Percentiles rank a stretch among this genome's conserved stretches.
Evolutionary conservation across 2,888 invertebrate genomes (phyloP).

Genomic region (Nasonovia ribisnigri): DNA sequence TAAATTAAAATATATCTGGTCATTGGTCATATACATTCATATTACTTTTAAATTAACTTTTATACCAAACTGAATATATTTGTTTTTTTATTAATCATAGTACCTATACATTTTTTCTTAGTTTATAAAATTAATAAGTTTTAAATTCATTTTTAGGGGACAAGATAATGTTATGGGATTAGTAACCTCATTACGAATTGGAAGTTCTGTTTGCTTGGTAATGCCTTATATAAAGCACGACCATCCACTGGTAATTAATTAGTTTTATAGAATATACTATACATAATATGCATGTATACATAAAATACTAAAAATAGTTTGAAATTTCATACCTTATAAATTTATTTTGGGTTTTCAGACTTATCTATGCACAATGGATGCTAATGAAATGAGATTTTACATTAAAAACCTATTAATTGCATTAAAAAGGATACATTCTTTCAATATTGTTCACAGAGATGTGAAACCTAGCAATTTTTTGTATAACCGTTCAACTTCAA

Average conservation of each 20-base stretch:
- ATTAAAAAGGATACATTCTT: conserved; percentile 83
- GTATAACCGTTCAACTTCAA: conserved; percentile 79
- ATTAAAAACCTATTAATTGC: conserved; percentile 86
- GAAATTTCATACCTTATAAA: neutral
- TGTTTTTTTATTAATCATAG: neutral
- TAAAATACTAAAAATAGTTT: neutral
- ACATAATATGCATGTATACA: neutral
- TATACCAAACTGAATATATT: neutral
- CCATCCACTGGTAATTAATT: conserved; percentile 77
- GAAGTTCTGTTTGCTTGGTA: conserved; percentile 86
- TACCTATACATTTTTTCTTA: neutral
- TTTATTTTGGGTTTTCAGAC: conserved; percentile 74
- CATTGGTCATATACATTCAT: neutral
- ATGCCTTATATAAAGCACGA: conserved; percentile 91
- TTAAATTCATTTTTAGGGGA: conserved; percentile 75
- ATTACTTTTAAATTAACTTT: neutral
- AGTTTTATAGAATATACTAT: neutral
- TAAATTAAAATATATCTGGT: neutral
- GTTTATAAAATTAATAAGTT: neutral
- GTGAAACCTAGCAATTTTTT: conserved; percentile 93
- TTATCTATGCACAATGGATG: conserved; percentile 80
- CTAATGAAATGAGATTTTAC: conserved; percentile 80
- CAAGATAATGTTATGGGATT: conserved; percentile 85
- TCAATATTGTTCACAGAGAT: conserved; percentile 89
- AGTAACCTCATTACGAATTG: conserved; percentile 81